Percentiles rank a stretch among this genome's conserved stretches.
Evolutionary conservation across 2,113 vertebrate species (phyloP).

Genomic region (Neopipo cinnamomea): DNA sequence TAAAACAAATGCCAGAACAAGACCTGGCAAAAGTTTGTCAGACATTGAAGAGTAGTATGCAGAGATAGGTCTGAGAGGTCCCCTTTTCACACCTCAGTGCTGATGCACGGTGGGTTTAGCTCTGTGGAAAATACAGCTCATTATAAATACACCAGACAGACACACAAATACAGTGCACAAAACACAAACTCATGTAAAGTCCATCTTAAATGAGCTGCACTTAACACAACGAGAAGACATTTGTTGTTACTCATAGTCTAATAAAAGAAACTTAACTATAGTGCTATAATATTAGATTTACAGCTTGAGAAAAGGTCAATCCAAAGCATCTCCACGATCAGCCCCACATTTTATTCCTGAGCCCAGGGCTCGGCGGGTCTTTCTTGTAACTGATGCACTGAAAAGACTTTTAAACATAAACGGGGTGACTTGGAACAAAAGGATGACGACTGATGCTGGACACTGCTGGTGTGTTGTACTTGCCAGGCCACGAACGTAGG

Average conservation of each 20-base stretch:
- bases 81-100: not conserved
- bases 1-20: not conserved
- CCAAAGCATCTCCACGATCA: accelerated
- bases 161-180: not conserved
- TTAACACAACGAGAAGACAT: not conserved
- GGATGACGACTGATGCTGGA: accelerated
- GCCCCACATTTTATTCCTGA: not conserved
- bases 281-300: not conserved
- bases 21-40: not conserved
- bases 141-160: not conserved
- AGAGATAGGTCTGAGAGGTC: not conserved
- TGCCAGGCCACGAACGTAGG: accelerated
- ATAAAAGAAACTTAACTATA: not conserved
- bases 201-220: not conserved
- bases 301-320: not conserved
- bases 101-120: not conserved
- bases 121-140: not conserved
- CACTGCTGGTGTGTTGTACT: accelerated
- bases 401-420: not conserved
- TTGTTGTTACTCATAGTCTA: not conserved
- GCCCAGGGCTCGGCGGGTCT: not conserved
- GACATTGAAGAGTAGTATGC: not conserved
- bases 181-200: not conserved
- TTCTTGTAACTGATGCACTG: accelerated
- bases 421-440: not conserved